Percentiles rank a stretch among this genome's conserved stretches.
phyloP scores from a whole-genome alignment of 2,797 vertebrate genomes.

The Sternarchorhynchus goeldii region DNA sequence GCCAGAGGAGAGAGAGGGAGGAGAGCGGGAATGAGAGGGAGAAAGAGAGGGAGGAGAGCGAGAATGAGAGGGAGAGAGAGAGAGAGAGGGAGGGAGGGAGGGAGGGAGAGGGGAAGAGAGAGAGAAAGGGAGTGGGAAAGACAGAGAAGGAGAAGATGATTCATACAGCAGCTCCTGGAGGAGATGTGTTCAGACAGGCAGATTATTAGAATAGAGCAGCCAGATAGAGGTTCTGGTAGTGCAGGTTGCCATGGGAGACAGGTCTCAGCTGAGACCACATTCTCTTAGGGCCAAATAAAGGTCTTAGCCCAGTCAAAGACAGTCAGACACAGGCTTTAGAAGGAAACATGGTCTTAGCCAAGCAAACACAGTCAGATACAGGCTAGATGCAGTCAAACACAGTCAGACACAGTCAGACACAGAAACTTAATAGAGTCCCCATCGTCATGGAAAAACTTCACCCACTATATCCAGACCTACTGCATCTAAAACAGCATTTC shows the following conservation, averaged over 20 bases:
- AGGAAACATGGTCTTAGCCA: too few relatives aligned
- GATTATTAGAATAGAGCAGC: background rate
- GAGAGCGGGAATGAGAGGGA: background rate
- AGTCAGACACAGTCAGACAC: too few relatives aligned
- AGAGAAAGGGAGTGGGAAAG: background rate
- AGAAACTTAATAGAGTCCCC: too few relatives aligned
- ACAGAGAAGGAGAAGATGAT: background rate
- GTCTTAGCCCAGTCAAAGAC: background rate
- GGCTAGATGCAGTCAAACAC: too few relatives aligned
- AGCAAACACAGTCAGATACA: too few relatives aligned
- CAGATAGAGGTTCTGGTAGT: background rate
- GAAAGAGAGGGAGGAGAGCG: too few relatives aligned
- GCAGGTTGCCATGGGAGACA: slow-evolving; percentile 2
- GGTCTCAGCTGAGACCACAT: background rate
- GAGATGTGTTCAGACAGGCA: slow-evolving; percentile 19
- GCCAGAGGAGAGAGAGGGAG: background rate
- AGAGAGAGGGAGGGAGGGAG: too few relatives aligned
- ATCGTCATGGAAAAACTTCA: too few relatives aligned
- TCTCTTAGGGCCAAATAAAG: background rate
- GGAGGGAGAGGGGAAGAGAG: too few relatives aligned
- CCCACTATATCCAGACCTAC: too few relatives aligned
- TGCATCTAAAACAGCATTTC: too few relatives aligned
- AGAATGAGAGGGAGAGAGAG: too few relatives aligned
- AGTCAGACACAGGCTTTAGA: background rate
- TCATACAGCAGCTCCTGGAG: background rate